Conservation (phyloP, 1,140 invertebrate genomes). For the Adoxophyes honmai region DNA sequence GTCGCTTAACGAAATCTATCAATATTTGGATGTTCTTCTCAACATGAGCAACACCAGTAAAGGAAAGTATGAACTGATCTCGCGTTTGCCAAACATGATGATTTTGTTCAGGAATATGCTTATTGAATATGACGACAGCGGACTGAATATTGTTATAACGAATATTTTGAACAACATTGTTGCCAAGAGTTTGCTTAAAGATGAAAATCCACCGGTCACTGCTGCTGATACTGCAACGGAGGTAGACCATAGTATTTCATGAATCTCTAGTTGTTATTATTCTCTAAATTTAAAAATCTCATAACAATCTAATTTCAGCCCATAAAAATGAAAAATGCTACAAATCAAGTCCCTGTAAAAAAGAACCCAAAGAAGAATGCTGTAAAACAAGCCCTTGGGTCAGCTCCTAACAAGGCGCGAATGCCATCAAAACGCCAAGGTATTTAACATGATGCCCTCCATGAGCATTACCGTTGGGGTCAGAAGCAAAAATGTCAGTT, state of each 20-base stretch:
- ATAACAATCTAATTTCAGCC: too few species aligned
- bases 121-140: slow-evolving; percentile 50
- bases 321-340: slow-evolving; percentile 37
- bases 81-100: slow-evolving; percentile 32
- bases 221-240: slow-evolving; percentile 44
- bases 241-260: slow-evolving; percentile 39
- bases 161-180: slow-evolving; percentile 52
- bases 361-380: slow-evolving; percentile 30
- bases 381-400: slow-evolving; percentile 26
- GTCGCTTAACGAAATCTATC: slow-evolving; percentile 51
- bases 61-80: slow-evolving; percentile 37
- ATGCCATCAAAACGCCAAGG: slow-evolving; percentile 34
- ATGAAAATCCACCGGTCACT: slow-evolving; percentile 20
- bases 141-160: slow-evolving; percentile 51
- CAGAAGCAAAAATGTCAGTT: too few species aligned
- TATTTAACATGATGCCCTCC: too few species aligned
- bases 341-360: slow-evolving; percentile 36
- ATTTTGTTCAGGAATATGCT: slow-evolving; percentile 46
- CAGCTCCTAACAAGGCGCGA: slow-evolving; percentile 29
- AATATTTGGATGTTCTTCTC: slow-evolving; percentile 48
- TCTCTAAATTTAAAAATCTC: too few species aligned
- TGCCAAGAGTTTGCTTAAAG: slow-evolving; percentile 30
- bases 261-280: too few species aligned
- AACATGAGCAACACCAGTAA: slow-evolving; percentile 41
- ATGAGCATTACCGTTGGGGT: too few species aligned